These are phyloP conservation scores for Notocelia uddmanniana DNA, from an alignment of 2,888 invertebrate species.

Conservation along the genomic window DNA sequence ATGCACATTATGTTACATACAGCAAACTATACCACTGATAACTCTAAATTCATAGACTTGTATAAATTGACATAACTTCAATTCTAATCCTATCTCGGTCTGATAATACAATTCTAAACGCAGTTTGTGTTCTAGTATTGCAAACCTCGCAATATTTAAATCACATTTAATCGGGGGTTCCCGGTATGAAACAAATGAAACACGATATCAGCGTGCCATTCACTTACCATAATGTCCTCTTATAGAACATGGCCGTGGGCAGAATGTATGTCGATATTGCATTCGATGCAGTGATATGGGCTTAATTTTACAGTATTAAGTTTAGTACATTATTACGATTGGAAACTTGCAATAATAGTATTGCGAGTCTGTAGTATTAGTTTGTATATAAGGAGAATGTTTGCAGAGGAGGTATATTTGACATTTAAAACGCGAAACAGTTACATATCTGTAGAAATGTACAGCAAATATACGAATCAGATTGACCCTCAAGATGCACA, in stretches of 20 bases:
- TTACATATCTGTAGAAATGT: no score
- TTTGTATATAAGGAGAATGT: no score
- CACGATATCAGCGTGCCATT: neutral
- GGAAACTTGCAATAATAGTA: neutral
- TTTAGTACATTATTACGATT: neutral
- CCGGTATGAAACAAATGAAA: constrained; percentile 3
- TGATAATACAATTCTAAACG: neutral
- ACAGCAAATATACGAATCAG: no score
- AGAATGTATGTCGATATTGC: neutral
- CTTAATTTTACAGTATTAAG: neutral
- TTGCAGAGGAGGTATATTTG: no score
- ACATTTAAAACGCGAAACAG: no score
- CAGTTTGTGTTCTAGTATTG: neutral
- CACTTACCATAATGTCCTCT: neutral
- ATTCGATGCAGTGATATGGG: neutral
- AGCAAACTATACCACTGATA: neutral
- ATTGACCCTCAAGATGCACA: no score
- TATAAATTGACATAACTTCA: neutral
- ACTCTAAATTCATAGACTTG: neutral
- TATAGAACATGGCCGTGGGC: neutral
- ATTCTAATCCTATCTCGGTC: neutral
- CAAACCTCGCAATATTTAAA: constrained; percentile 1
- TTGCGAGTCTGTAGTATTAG: neutral
- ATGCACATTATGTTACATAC: neutral
- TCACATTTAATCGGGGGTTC: neutral